Evolutionary conservation across 2,888 invertebrate genomes (phyloP).

Genomic region (Rhamnusium bicolor): DNA sequence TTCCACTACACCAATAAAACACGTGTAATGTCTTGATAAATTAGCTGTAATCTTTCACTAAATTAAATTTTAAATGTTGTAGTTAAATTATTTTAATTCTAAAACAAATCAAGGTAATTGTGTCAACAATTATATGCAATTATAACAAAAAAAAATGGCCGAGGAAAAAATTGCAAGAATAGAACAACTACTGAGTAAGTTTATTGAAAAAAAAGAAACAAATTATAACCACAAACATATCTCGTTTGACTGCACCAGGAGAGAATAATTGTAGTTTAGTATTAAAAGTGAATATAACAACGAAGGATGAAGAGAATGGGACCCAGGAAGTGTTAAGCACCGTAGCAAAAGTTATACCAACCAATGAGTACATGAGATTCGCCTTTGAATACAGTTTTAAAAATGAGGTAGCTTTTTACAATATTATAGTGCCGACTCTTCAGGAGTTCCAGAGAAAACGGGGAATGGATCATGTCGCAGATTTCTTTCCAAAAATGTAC

Average conservation of each 20-base stretch:
- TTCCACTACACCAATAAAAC: too few relatives aligned
- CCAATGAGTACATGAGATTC: slow-evolving; percentile 63
- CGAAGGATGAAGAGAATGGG: slow-evolving; percentile 16
- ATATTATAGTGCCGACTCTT: slow-evolving; percentile 69
- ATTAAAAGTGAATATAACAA: slow-evolving; percentile 37
- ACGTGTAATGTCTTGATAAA: background rate
- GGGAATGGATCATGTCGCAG: slow-evolving; percentile 64
- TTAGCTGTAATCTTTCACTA: too few relatives aligned
- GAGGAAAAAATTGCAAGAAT: background rate
- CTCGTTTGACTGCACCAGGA: slow-evolving; percentile 30
- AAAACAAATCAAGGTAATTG: background rate
- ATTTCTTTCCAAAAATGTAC: slow-evolving; percentile 70
- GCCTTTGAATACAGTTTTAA: slow-evolving; percentile 71
- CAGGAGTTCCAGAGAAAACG: slow-evolving; percentile 68
- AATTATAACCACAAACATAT: slow-evolving; percentile 9
- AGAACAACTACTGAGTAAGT: background rate
- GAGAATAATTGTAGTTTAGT: slow-evolving; percentile 44
- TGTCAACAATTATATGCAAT: too few relatives aligned
- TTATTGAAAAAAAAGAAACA: background rate
- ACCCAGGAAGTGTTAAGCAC: slow-evolving; percentile 27
- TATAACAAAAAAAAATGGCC: background rate
- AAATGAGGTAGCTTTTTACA: slow-evolving; percentile 73
- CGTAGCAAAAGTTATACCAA: slow-evolving; percentile 47
- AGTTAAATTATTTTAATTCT: background rate
- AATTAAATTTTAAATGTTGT: too few relatives aligned